Conservation (phyloP, 2,888 invertebrate species). For the Minunthozetes semirufus region DNA sequence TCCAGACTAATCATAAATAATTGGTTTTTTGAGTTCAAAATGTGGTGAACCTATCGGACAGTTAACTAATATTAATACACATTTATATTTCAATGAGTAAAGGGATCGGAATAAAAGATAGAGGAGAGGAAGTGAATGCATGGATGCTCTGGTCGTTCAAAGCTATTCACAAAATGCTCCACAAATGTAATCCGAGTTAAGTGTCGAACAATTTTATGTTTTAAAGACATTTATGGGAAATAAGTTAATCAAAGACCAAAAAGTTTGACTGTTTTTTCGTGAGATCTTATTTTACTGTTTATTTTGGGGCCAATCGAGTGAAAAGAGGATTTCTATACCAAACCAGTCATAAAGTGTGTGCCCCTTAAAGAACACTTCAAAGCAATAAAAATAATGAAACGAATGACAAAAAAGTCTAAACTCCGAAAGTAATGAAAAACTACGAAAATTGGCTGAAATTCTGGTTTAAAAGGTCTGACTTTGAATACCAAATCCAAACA, state of each 20-base stretch:
- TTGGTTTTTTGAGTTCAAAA: background rate
- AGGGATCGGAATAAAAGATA: background rate
- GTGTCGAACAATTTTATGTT: background rate
- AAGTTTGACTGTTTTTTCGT: background rate
- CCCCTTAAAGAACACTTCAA: conserved; percentile 24
- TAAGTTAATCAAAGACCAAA: background rate
- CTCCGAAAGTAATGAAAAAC: background rate
- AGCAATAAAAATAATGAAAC: background rate
- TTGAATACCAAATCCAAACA: too few species aligned
- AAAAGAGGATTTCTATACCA: background rate
- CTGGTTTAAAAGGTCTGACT: too few species aligned
- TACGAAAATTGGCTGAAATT: too few species aligned
- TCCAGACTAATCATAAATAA: background rate
- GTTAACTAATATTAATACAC: background rate
- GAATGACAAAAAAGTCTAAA: background rate
- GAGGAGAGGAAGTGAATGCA: background rate
- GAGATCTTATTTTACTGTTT: background rate
- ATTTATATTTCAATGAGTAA: background rate
- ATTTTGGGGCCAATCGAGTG: background rate
- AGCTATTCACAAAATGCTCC: background rate
- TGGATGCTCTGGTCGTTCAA: background rate
- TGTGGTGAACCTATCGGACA: background rate
- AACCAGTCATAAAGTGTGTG: background rate
- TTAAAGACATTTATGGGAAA: background rate
- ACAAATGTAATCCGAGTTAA: background rate